Evolutionary conservation across 2,113 vertebrate genomes (phyloP).

Genomic region (Ia io): DNA sequence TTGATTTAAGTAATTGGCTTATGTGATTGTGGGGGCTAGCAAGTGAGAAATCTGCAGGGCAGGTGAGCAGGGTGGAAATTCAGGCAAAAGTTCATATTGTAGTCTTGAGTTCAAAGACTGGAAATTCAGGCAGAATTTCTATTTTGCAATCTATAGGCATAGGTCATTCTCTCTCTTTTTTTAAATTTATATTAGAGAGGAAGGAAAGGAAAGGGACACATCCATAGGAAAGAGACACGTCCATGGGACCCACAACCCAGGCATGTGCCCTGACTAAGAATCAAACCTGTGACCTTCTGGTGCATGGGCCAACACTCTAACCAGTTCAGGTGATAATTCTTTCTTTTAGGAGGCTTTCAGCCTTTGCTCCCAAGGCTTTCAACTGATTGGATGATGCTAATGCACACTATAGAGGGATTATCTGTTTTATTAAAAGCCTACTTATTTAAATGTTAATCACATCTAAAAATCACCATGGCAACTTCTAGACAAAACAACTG

Average conservation of each 20-base stretch:
- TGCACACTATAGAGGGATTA: neutral
- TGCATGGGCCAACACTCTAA: too few species aligned
- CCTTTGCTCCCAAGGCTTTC: neutral
- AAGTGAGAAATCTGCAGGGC: neutral
- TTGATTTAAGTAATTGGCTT: neutral
- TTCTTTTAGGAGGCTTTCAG: neutral
- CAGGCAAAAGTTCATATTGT: neutral
- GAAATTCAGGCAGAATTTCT: constrained; percentile 4
- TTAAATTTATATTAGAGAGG: too few species aligned
- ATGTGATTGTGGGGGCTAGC: neutral
- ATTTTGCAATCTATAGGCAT: neutral
- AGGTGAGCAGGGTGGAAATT: neutral
- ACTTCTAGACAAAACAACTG: neutral
- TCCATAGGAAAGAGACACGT: too few species aligned
- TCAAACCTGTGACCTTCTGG: too few species aligned
- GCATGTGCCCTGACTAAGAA: too few species aligned
- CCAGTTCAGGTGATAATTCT: neutral
- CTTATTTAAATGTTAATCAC: neutral
- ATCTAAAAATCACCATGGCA: neutral
- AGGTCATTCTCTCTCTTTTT: neutral
- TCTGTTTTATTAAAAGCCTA: neutral
- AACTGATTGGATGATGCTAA: neutral
- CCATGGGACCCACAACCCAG: too few species aligned
- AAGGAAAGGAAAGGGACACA: too few species aligned
- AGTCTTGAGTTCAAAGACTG: neutral